Conservation (phyloP, 2,888 invertebrate genomes). For the Invenusta paracnida region DNA sequence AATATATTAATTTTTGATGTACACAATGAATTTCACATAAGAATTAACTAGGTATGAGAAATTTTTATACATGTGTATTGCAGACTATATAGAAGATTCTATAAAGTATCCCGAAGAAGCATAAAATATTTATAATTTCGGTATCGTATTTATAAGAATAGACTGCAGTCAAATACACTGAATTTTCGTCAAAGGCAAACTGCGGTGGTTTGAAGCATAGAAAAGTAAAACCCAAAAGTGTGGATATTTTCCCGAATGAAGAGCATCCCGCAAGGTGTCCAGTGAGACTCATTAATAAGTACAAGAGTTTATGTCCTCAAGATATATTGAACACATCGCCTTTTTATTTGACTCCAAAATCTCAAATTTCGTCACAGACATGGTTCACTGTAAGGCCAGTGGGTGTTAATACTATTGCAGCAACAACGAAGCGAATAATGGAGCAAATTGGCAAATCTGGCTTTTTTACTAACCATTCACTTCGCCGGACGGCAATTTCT, state of each 20-base stretch:
- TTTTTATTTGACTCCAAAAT: background rate
- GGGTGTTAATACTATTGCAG: background rate
- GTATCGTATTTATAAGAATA: no score
- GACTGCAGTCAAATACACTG: background rate
- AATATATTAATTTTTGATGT: no score
- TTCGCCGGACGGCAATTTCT: conserved; percentile 6
- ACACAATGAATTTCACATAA: no score
- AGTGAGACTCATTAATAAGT: background rate
- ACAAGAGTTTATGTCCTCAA: background rate
- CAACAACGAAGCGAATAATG: background rate
- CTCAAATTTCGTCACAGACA: background rate
- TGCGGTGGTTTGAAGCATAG: background rate
- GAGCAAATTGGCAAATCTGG: background rate
- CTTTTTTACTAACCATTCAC: background rate
- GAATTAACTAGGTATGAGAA: no score
- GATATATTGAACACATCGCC: background rate
- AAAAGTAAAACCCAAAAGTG: background rate
- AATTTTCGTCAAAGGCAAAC: background rate
- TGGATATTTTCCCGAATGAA: background rate
- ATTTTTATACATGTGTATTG: no score
- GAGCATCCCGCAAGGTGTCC: background rate
- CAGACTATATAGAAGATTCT: no score
- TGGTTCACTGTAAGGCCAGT: background rate
- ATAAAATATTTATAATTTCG: no score
- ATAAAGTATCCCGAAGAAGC: no score